Conservation (phyloP, 2,888 invertebrate species). For the Parnassius smintheus region DNA sequence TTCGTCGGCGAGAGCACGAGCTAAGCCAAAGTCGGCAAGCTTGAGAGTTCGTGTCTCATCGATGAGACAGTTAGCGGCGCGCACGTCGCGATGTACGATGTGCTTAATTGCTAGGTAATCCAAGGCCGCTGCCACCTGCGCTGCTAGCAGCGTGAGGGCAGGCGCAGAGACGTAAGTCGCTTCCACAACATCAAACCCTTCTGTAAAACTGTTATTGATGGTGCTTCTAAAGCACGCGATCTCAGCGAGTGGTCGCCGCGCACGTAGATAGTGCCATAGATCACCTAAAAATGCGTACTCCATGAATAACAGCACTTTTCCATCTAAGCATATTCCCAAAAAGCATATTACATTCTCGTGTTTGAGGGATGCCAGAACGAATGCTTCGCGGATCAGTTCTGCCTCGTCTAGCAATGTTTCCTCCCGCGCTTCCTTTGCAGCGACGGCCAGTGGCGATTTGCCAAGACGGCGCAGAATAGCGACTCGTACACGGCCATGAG, state of each 20-base stretch:
- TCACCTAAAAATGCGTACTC: conserved; percentile 96
- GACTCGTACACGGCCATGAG: conserved; percentile 53
- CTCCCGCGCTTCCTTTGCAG: conserved; percentile 91
- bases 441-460: conserved; percentile 80
- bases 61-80: conserved; percentile 88
- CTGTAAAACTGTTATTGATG: conserved; percentile 56
- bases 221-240: conserved; percentile 58
- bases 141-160: conserved; percentile 50
- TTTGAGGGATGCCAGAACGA: conserved; percentile 91
- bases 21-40: conserved; percentile 89
- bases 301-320: conserved; percentile 93
- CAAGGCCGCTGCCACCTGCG: conserved; percentile 84
- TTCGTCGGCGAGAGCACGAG: conserved; percentile 86
- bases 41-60: conserved; percentile 87
- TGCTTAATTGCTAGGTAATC: conserved; percentile 88
- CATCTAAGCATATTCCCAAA: conserved; percentile 88
- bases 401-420: conserved; percentile 83
- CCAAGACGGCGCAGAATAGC: conserved; percentile 45
- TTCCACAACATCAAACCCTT: conserved; percentile 73
- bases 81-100: conserved; percentile 93
- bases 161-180: conserved; percentile 45
- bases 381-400: conserved; percentile 88
- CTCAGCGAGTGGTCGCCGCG: conserved; percentile 86
- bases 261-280: conserved; percentile 87
- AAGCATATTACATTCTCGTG: conserved; percentile 92